Conservation (phyloP, 2,113 vertebrate genomes). For the Eidolon helvum region DNA sequence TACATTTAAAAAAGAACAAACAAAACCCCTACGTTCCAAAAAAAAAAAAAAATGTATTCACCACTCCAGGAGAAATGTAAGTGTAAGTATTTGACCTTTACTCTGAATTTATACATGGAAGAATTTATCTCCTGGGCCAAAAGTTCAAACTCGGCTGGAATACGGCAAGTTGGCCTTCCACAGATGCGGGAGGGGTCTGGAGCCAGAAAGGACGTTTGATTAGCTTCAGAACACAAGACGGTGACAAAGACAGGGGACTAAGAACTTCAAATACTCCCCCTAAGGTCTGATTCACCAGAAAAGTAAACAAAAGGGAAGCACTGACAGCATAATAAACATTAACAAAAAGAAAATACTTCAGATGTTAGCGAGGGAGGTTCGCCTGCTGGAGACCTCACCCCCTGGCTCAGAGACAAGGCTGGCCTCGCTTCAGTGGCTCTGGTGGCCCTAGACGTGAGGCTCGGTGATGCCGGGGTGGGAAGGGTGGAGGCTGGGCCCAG, state of each 20-base stretch:
- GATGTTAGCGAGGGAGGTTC: background rate
- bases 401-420: background rate
- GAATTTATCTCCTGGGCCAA: background rate
- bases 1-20: background rate
- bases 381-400: background rate
- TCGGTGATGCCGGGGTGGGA: background rate
- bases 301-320: background rate
- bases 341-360: background rate
- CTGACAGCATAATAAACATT: background rate
- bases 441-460: background rate
- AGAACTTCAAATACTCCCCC: background rate
- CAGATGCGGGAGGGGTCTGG: background rate
- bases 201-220: background rate
- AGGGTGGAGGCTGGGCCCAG: fast-evolving
- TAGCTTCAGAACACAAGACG: background rate
- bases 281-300: background rate
- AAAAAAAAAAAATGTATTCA: background rate
- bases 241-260: background rate
- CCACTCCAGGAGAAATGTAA: background rate
- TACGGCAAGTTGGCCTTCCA: background rate
- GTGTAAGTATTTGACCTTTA: background rate
- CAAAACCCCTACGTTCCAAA: background rate
- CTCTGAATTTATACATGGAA: background rate
- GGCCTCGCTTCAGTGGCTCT: background rate
- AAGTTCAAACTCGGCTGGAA: background rate